Base-by-base conservation (phyloP, 2,888 invertebrate genomes). In the Xestia sexstrigata region DNA sequence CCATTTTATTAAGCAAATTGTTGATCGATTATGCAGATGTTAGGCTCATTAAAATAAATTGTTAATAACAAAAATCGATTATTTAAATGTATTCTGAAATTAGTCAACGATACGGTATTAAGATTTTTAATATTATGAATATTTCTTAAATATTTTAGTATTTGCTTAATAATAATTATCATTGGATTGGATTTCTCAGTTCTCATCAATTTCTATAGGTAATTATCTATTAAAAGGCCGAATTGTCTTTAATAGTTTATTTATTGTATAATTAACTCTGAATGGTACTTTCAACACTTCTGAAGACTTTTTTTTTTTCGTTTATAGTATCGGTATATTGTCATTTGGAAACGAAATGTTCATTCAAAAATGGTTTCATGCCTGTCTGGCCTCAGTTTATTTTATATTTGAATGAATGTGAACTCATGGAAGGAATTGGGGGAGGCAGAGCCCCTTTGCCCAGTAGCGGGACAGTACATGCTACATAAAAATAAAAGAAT, bases 1-100 rank as follows among this genome's bases (percentile, higher is more conserved):
- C 3, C n/a, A 66, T 49, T 71, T 39, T 70, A 70, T 78, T 55
- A 35, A 17, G 11, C 47, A 65, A 65, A 55, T 65, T 71, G 11
- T 26, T 49, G 72, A 79, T 78, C 65, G 42, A 78, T 78, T 73
- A 73, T 79, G 79, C 39, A 73, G 73, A 62, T 67, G 9, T 35
- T 55, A 58, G 39, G 23, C 67, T 62, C 39, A 73, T 79, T 79
- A 73, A 55, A 73, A 78, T 62, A 62, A 73, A 52, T 67, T 52
- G 20, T 45, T 39, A 60, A 47, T 20, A n/a, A 35, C 6, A 7
- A 52, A 72, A 60, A 78, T 78, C 47, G 47, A 71, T 66, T 79
- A 79, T 79, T 73, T 23, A 73, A 79, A 79, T 73, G 6, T 73
- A 30, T 74, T 68, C 60, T 4, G 13, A 73, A 52, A 66, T 72